phyloP scores from a whole-genome alignment of 2,797 vertebrate species.

The Threskiornis aethiopicus region DNA sequence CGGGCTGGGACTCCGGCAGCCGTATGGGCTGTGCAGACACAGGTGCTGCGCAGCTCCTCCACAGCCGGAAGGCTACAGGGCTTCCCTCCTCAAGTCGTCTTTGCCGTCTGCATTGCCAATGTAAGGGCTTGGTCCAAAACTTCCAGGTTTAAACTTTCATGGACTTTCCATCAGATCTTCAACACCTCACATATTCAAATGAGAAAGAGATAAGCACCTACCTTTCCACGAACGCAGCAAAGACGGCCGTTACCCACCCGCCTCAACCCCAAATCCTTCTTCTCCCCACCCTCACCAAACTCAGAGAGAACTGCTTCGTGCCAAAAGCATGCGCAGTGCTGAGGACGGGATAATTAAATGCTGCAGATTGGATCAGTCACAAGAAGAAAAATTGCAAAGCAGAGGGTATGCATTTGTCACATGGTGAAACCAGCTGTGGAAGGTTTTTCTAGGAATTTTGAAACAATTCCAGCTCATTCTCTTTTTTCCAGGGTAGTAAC shows the following conservation, averaged over 20 bases:
- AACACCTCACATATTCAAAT: background rate
- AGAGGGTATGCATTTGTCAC: background rate
- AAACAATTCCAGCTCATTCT: background rate
- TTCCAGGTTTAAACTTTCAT: background rate
- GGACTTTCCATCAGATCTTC: background rate
- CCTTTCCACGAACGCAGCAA: rapidly evolving
- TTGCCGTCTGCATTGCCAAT: background rate
- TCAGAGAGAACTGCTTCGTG: background rate
- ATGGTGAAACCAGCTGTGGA: background rate
- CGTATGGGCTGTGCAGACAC: background rate
- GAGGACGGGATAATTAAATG: background rate
- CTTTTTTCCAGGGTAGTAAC: background rate
- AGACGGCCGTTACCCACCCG: background rate
- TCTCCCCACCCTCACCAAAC: background rate
- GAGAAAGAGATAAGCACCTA: background rate
- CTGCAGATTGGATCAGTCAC: background rate
- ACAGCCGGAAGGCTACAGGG: background rate
- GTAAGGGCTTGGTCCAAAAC: background rate
- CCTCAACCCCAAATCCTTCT: background rate
- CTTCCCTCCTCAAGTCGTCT: background rate
- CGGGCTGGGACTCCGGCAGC: background rate
- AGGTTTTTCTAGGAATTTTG: background rate
- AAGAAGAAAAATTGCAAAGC: background rate
- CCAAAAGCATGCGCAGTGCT: background rate
- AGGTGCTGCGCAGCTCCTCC: background rate